Percentiles rank a stretch among this genome's conserved stretches.
Conservation (phyloP, 1,140 invertebrate species). For the Radopholus similis region DNA sequence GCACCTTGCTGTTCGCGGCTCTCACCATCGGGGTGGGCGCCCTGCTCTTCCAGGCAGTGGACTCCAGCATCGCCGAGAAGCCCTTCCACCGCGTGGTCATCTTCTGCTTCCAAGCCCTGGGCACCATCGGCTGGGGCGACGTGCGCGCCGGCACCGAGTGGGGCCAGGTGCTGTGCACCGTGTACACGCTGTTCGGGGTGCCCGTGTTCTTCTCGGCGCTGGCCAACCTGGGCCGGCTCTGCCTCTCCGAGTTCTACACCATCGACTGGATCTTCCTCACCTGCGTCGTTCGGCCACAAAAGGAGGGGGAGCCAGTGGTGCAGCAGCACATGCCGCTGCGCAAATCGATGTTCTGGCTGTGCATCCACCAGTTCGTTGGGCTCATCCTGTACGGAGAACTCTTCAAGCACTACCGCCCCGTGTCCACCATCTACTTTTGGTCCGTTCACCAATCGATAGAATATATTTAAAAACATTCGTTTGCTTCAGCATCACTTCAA, state of each 20-base stretch:
- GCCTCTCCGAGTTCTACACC: slow-evolving; percentile 11
- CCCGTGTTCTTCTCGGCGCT: slow-evolving; percentile 22
- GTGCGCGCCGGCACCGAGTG: background rate
- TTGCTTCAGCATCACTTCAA: slow-evolving; percentile 11
- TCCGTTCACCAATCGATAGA: background rate
- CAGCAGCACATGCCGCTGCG: slow-evolving; percentile 5
- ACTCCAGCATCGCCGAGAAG: background rate
- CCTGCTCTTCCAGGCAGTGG: background rate
- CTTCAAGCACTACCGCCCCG: slow-evolving; percentile 2
- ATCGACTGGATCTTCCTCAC: slow-evolving; percentile 24
- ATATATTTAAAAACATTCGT: background rate
- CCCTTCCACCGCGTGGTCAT: background rate
- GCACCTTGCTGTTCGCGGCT: background rate
- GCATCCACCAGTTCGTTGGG: slow-evolving; percentile 5
- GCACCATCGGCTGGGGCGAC: slow-evolving; percentile 21
- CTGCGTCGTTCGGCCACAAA: slow-evolving; percentile 17
- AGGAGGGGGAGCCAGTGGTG: background rate
- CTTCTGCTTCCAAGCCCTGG: slow-evolving; percentile 1
- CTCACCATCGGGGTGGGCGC: background rate
- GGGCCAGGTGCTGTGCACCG: slow-evolving; percentile 11
- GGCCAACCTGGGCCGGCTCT: slow-evolving; percentile 4
- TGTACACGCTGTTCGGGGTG: slow-evolving; percentile 17
- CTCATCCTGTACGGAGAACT: slow-evolving; percentile 4
- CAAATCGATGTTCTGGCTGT: background rate
- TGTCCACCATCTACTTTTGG: slow-evolving; percentile 14